Evolutionary conservation across 2,888 invertebrate genomes (phyloP).

Genomic region (Lithophane leautieri): DNA sequence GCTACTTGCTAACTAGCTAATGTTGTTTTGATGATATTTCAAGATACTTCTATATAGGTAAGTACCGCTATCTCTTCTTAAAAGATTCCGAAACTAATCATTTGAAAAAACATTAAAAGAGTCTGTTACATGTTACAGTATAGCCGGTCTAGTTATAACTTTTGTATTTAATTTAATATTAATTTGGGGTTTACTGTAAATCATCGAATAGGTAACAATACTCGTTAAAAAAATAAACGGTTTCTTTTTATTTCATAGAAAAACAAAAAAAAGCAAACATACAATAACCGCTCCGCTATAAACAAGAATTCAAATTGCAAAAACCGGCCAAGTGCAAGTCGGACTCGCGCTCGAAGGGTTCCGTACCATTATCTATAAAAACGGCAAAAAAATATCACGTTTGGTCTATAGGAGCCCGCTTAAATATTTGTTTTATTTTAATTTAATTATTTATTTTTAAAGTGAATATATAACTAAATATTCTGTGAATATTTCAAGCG

Average conservation of each 20-base stretch:
- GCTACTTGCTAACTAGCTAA: conserved; percentile 33
- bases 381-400: too few relatives aligned
- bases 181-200: conserved; percentile 27
- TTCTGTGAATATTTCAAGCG: too few relatives aligned
- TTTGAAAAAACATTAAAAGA: conserved; percentile 49
- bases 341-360: too few relatives aligned
- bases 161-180: conserved; percentile 31
- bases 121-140: conserved; percentile 20
- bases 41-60: conserved; percentile 11
- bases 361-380: too few relatives aligned
- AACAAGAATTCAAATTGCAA: not conserved
- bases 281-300: too few relatives aligned
- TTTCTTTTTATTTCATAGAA: not conserved
- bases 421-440: too few relatives aligned
- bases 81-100: conserved; percentile 38
- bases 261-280: too few relatives aligned
- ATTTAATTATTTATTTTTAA: too few relatives aligned
- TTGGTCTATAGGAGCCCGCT: too few relatives aligned
- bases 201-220: not conserved
- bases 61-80: conserved; percentile 56
- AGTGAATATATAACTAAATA: too few relatives aligned
- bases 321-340: too few relatives aligned
- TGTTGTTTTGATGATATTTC: conserved; percentile 46
- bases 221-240: not conserved
- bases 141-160: conserved; percentile 2